phyloP scores from a whole-genome alignment of 2,113 vertebrate genomes.

The Nycticebus coucang region DNA sequence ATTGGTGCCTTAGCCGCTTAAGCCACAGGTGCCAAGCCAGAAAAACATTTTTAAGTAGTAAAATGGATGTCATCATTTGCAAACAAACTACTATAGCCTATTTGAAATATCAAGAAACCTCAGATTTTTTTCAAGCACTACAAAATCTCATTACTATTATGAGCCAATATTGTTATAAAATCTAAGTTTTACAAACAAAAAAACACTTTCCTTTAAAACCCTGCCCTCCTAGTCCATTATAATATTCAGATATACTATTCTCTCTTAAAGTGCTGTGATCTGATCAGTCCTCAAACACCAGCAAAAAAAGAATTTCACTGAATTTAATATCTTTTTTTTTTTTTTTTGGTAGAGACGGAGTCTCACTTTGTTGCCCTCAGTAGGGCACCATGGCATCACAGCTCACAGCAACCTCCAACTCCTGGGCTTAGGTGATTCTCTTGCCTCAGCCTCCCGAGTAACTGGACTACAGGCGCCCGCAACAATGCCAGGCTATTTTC shows the following conservation, averaged over 20 bases:
- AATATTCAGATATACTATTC: slow-evolving; percentile 8
- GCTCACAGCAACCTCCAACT: too few relatives aligned
- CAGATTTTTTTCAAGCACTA: slow-evolving; percentile 32
- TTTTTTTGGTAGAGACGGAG: too few relatives aligned
- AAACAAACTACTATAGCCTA: slow-evolving; percentile 4
- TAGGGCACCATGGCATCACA: too few relatives aligned
- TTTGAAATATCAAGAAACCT: slow-evolving; percentile 29
- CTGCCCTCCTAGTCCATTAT: neutral
- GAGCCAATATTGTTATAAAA: slow-evolving; percentile 31
- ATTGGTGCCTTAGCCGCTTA: too few relatives aligned
- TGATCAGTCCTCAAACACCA: slow-evolving; percentile 28
- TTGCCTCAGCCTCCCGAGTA: too few relatives aligned
- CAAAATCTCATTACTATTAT: slow-evolving; percentile 49
- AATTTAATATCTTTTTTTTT: neutral
- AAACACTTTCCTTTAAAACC: slow-evolving; percentile 37
- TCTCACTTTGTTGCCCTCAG: too few relatives aligned
- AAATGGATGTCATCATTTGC: slow-evolving; percentile 10
- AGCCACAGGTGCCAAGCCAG: too few relatives aligned
- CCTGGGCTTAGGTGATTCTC: too few relatives aligned
- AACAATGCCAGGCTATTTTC: too few relatives aligned
- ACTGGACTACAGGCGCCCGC: too few relatives aligned
- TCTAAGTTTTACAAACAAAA: slow-evolving; percentile 23
- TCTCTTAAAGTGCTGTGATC: slow-evolving; percentile 16
- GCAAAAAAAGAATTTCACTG: slow-evolving; percentile 16
- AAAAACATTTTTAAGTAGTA: slow-evolving; percentile 23